Evolutionary conservation across 2,797 vertebrate genomes (phyloP).

Genomic region (Eulemur coronatus): DNA sequence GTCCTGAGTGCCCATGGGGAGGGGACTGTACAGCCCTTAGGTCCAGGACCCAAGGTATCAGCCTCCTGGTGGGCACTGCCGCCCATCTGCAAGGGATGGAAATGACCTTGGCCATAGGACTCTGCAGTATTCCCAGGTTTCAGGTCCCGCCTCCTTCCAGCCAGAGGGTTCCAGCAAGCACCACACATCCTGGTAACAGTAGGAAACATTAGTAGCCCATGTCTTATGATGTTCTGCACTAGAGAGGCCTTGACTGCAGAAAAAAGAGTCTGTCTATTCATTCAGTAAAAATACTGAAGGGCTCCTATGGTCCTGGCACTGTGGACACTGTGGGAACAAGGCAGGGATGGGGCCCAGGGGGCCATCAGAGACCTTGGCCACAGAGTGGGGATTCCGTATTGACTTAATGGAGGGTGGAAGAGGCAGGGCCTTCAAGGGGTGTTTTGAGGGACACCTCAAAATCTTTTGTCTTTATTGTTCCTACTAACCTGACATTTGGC

Average conservation of each 20-base stretch:
- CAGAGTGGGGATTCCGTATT: not conserved
- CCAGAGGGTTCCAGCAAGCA: not conserved
- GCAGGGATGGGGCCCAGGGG: not conserved
- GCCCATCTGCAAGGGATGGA: no score
- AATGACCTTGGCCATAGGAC: not conserved
- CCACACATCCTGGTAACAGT: not conserved
- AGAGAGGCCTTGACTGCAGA: not conserved
- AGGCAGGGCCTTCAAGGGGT: not conserved
- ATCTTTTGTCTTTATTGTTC: not conserved
- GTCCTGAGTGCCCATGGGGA: not conserved
- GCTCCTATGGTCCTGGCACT: not conserved
- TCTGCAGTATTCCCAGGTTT: not conserved
- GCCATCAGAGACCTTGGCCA: not conserved
- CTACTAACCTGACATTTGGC: not conserved
- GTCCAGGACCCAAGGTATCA: not conserved
- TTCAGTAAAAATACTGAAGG: not conserved
- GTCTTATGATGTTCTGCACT: not conserved
- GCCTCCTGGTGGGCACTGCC: not conserved
- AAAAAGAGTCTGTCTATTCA: not conserved
- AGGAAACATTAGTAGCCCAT: not conserved
- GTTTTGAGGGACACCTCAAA: not conserved
- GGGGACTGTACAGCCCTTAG: accelerated
- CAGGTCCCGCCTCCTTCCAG: not conserved
- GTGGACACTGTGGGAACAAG: not conserved
- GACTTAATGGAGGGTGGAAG: not conserved